phyloP scores from a whole-genome alignment of 35 echinoderm and acorn worm species.

The Eucidaris tribuloides region DNA sequence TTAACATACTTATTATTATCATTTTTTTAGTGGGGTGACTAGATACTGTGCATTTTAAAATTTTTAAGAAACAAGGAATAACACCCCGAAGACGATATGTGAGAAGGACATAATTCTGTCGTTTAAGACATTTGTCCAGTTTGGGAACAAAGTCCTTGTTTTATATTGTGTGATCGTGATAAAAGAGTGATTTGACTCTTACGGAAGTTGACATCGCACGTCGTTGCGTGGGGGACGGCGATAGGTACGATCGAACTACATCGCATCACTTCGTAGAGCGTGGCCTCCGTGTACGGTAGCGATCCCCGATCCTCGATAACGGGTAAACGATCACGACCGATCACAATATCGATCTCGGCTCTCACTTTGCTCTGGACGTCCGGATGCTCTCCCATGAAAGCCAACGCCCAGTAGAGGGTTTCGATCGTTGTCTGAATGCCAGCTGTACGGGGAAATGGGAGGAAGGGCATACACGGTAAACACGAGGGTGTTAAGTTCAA shows the following conservation, averaged over 20 bases:
- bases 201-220: constrained; percentile 35
- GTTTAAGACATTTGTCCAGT: no score
- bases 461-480: no score
- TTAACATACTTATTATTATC: no score
- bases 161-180: no score
- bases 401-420: neutral
- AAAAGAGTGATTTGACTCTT: no score
- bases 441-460: neutral
- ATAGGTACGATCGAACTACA: constrained; percentile 45
- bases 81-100: no score
- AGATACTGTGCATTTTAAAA: no score
- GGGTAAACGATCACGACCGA: constrained; percentile 12
- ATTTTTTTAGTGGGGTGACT: no score
- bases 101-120: no score
- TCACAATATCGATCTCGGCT: constrained; percentile 5
- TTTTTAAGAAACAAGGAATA: no score
- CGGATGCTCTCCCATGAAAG: neutral
- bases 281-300: constrained; percentile 1
- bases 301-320: neutral
- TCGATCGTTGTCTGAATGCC: neutral
- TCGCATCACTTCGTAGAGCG: constrained; percentile 53
- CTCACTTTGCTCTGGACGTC: constrained; percentile 2
- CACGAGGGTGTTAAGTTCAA: no score
- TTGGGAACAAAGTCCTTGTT: no score
- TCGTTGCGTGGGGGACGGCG: constrained; percentile 7